A percentile compares a stretch with the other conserved stretches of the same genome.
These are phyloP conservation scores for Eriosoma lanigerum DNA, from an alignment of 1,140 invertebrate genomes.

Conservation along the genomic window DNA sequence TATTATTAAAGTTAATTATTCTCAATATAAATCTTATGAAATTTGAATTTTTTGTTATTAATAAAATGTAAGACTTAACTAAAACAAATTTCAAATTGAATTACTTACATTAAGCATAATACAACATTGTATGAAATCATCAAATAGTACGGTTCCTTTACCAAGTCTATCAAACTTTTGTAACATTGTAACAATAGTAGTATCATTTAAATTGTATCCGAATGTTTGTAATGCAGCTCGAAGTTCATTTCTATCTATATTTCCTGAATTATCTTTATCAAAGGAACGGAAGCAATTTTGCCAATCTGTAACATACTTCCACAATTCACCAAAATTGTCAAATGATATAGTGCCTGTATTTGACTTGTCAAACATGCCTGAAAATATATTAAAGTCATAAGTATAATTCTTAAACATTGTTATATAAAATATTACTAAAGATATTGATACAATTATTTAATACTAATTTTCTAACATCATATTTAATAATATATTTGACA, in stretches of 20 bases:
- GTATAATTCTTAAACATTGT: neutral
- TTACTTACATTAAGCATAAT: constrained; percentile 88
- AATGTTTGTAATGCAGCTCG: constrained; percentile 87
- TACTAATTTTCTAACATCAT: too few relatives aligned
- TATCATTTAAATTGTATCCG: constrained; percentile 88
- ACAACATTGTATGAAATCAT: constrained; percentile 98
- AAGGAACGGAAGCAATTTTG: constrained; percentile 93
- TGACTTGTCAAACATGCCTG: constrained; percentile 89
- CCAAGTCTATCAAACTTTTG: constrained; percentile 92
- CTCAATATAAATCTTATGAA: too few relatives aligned
- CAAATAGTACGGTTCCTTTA: constrained; percentile 86
- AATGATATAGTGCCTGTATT: constrained; percentile 90
- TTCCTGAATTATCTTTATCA: constrained; percentile 93
- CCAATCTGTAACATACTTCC: constrained; percentile 99
- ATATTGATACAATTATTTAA: too few relatives aligned
- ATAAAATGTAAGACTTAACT: too few relatives aligned
- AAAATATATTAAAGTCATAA: too few relatives aligned
- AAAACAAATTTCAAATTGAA: too few relatives aligned
- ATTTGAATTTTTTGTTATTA: too few relatives aligned
- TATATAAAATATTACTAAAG: too few relatives aligned
- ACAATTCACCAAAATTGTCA: constrained; percentile 90
- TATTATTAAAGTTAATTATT: too few relatives aligned
- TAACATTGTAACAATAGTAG: constrained; percentile 78
- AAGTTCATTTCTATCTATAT: constrained; percentile 89
- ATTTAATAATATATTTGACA: too few relatives aligned